Percentiles rank a stretch among this genome's conserved stretches.
Conservation (phyloP, 1,140 invertebrate species). For the Varroa destructor region DNA sequence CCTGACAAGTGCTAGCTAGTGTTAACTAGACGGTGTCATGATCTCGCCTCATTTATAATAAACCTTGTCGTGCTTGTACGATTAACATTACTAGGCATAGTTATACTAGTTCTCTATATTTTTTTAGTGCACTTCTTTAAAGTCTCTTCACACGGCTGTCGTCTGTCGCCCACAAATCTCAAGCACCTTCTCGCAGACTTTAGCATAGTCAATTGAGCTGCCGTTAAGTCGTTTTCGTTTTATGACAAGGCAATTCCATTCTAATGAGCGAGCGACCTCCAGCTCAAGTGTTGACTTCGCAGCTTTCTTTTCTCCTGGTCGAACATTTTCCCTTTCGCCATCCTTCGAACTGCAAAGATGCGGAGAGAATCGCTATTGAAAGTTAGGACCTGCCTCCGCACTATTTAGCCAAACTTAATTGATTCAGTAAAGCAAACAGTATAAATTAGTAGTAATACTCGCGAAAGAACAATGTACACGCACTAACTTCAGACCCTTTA, state of each 20-base stretch:
- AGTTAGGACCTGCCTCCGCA: no score
- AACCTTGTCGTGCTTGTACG: no score
- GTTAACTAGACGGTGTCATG: no score
- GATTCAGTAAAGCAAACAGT: no score
- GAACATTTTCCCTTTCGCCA: neutral
- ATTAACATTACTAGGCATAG: no score
- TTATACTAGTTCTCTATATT: no score
- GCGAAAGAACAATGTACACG: neutral
- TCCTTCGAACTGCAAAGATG: neutral
- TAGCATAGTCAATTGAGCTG: constrained; percentile 21
- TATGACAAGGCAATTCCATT: constrained; percentile 25
- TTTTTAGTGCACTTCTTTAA: no score
- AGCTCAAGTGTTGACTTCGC: constrained; percentile 12
- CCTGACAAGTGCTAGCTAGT: no score
- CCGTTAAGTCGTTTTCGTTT: constrained; percentile 22
- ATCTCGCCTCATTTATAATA: no score
- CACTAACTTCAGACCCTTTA: neutral
- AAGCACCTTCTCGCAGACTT: constrained; percentile 23
- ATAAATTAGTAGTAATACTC: no score
- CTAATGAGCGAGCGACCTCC: constrained; percentile 6
- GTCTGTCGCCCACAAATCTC: constrained; percentile 10
- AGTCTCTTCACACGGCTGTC: neutral
- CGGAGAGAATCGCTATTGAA: no score
- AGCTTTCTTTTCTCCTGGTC: constrained; percentile 16
- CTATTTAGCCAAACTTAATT: no score